phyloP scores from a whole-genome alignment of 2,797 vertebrate species.

The Mus caroli region DNA sequence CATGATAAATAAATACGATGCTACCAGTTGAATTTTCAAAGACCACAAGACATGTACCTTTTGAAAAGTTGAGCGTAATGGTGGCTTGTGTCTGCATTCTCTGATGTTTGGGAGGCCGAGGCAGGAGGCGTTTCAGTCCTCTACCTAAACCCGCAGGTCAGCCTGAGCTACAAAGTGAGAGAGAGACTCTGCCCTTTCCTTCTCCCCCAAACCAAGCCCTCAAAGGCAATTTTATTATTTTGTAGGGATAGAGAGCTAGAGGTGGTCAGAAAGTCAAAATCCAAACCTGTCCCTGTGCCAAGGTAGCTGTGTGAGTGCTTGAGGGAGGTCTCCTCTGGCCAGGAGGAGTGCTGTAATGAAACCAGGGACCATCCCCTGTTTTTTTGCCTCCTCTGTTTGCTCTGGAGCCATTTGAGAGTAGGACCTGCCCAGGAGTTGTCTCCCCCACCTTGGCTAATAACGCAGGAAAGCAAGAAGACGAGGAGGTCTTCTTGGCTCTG shows the following conservation, averaged over 20 bases:
- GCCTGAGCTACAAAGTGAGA: neutral
- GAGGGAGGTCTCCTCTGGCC: neutral
- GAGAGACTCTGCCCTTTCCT: neutral
- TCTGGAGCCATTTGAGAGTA: neutral
- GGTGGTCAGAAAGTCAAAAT: neutral
- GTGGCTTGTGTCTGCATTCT: neutral
- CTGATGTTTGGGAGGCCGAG: neutral
- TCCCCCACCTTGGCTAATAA: neutral
- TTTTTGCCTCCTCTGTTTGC: conserved; percentile 39
- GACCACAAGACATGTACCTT: neutral
- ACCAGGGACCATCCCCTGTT: conserved; percentile 23
- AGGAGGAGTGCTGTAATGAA: neutral
- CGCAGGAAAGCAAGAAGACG: neutral
- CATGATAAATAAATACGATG: neutral
- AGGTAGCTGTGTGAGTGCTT: neutral
- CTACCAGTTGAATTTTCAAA: neutral
- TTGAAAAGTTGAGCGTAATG: neutral
- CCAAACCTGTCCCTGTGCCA: neutral
- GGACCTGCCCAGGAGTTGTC: neutral
- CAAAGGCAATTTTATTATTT: neutral
- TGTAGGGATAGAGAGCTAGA: neutral
- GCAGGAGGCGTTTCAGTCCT: neutral
- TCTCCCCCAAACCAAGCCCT: neutral
- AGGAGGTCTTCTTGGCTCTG: neutral
- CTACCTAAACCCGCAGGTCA: neutral